Conservation (phyloP, 2,113 vertebrate genomes). For the Tiliqua scincoides region DNA sequence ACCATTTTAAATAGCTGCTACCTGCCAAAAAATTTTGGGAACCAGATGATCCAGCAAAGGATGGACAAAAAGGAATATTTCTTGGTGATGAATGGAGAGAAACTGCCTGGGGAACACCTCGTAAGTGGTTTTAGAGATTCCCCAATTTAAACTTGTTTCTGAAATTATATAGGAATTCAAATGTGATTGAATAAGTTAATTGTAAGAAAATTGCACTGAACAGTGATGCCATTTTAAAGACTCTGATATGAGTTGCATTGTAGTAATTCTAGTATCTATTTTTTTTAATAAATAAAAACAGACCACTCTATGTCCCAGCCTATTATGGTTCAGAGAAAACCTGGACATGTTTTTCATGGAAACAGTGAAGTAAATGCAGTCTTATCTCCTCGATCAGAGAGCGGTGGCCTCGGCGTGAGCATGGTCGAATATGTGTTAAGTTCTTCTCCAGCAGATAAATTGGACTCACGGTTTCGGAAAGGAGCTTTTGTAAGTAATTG, state of each 20-base stretch:
- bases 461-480: constrained; percentile 95
- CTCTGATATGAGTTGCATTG: not conserved
- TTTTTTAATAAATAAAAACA: constrained; percentile 67
- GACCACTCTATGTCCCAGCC: constrained; percentile 99
- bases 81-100: constrained; percentile 98
- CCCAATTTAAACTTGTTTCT: not conserved
- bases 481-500: constrained; percentile 92
- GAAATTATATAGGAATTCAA: not conserved
- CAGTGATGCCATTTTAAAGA: not conserved
- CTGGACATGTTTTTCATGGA: constrained; percentile 97
- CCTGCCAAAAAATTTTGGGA: constrained; percentile 99
- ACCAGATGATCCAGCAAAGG: constrained; percentile 96
- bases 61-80: constrained; percentile 98
- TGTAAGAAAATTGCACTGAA: not conserved
- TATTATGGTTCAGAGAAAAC: constrained; percentile 98
- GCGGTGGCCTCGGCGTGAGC: constrained; percentile 97
- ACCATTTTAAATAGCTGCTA: constrained; percentile 83
- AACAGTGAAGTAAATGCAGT: constrained; percentile 96
- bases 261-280: constrained; percentile 38
- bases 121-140: constrained; percentile 80
- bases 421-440: constrained; percentile 99
- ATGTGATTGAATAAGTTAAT: not conserved
- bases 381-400: constrained; percentile 96
- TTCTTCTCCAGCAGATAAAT: constrained; percentile 98
- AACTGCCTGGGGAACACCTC: constrained; percentile 94